Evolutionary conservation across 2,797 vertebrate genomes (phyloP).

Genomic region (Acomys russatus): DNA sequence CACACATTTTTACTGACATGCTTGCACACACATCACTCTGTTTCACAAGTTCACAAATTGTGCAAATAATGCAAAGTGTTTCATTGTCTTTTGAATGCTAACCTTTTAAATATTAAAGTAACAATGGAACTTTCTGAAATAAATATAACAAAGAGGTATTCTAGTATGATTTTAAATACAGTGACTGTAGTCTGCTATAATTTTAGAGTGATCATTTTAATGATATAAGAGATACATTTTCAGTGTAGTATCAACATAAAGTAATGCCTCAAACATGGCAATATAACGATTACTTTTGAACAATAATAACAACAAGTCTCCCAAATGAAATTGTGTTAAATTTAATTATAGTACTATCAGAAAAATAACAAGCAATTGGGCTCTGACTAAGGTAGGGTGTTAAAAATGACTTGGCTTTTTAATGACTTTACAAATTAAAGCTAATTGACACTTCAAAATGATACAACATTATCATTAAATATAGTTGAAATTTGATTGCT

Average conservation of each 20-base stretch:
- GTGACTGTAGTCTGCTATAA: not conserved
- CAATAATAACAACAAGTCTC: constrained; percentile 63
- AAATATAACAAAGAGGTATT: not conserved
- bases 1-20: not conserved
- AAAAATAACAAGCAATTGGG: constrained; percentile 76
- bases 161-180: constrained; percentile 34
- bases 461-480: constrained; percentile 80
- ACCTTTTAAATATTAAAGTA: not conserved
- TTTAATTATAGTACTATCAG: constrained; percentile 59
- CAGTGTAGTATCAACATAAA: not conserved
- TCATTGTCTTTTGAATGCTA: not conserved
- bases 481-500: constrained; percentile 79
- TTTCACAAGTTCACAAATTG: not conserved
- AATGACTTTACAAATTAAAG: constrained; percentile 78
- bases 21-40: not conserved
- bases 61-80: not conserved
- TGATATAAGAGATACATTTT: not conserved
- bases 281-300: constrained; percentile 58
- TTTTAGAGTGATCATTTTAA: constrained; percentile 43
- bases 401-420: constrained; percentile 75
- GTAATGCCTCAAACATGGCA: not conserved
- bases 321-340: constrained; percentile 31
- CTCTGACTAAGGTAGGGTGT: constrained; percentile 54
- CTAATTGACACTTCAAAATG: constrained; percentile 80
- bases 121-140: not conserved